Evolutionary conservation across 2,888 invertebrate species (phyloP).

Genomic region (Cephus runcator): DNA sequence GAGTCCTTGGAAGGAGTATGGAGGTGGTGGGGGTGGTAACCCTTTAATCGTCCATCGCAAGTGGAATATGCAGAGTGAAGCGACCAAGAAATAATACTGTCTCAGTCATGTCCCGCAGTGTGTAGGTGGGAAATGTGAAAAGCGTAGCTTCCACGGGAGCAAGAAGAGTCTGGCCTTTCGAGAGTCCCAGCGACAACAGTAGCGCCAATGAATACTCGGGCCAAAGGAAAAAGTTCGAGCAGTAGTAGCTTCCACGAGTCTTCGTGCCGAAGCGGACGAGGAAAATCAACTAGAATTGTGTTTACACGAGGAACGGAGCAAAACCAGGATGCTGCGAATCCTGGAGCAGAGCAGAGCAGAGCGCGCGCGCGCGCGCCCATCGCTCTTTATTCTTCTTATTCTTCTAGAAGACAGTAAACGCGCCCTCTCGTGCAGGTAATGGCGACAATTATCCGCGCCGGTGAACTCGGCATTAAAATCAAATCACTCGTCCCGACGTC

Average conservation of each 20-base stretch:
- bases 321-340: constrained; percentile 39
- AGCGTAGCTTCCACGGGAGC: too few species aligned
- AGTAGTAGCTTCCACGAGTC: too few species aligned
- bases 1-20: too few species aligned
- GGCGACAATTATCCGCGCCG: constrained; percentile 55
- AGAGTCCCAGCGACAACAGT: too few species aligned
- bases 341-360: background rate
- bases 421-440: constrained; percentile 57
- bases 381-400: constrained; percentile 13
- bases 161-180: too few species aligned
- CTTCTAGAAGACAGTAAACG: constrained; percentile 48
- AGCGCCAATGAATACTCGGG: too few species aligned
- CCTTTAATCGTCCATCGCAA: background rate
- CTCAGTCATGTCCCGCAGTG: too few species aligned
- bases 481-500: constrained; percentile 40
- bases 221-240: too few species aligned
- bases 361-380: background rate
- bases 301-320: constrained; percentile 47
- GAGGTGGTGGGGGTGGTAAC: too few species aligned
- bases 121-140: too few species aligned
- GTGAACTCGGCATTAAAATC: constrained; percentile 57
- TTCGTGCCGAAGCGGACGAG: too few species aligned
- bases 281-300: constrained; percentile 47
- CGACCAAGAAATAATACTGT: too few species aligned
- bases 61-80: background rate